These are phyloP conservation scores for Mamestra brassicae DNA, from an alignment of 2,888 invertebrate species.

Conservation along the genomic window DNA sequence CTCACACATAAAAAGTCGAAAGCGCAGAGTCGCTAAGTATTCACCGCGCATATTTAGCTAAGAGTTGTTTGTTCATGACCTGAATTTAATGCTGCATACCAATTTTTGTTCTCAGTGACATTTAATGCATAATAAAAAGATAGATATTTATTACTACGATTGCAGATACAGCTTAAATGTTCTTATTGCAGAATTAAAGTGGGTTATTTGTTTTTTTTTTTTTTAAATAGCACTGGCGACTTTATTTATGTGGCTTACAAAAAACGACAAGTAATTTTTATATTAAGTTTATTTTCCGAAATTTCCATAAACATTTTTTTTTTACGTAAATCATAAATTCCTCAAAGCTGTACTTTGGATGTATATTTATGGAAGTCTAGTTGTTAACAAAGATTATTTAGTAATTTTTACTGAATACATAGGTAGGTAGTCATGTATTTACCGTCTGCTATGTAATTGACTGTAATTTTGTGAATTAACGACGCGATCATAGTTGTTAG, in stretches of 20 bases:
- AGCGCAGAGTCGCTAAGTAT: slow-evolving; percentile 63
- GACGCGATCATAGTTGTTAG: slow-evolving; percentile 55
- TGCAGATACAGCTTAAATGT: slow-evolving; percentile 32
- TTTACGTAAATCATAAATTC: neutral
- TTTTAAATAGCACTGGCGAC: neutral
- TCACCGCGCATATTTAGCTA: slow-evolving; percentile 79
- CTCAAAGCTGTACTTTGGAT: neutral
- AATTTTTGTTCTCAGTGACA: slow-evolving; percentile 75
- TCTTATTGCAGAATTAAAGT: slow-evolving; percentile 5
- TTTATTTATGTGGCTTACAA: slow-evolving; percentile 24
- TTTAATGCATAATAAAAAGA: slow-evolving; percentile 77
- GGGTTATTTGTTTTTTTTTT: neutral
- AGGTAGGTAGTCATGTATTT: slow-evolving; percentile 13
- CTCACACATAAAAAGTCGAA: slow-evolving; percentile 50
- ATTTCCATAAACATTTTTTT: neutral
- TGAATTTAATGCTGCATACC: slow-evolving; percentile 82
- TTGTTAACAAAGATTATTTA: slow-evolving; percentile 28
- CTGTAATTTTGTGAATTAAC: slow-evolving; percentile 59
- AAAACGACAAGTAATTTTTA: neutral
- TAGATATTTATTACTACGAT: slow-evolving; percentile 39
- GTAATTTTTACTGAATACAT: slow-evolving; percentile 27
- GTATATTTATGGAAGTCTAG: slow-evolving; percentile 11
- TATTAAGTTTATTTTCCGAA: neutral
- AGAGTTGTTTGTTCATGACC: slow-evolving; percentile 84
- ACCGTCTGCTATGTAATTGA: slow-evolving; percentile 26